Evolutionary conservation across 2,888 invertebrate genomes (phyloP).

Genomic region (Tenodera sinensis): DNA sequence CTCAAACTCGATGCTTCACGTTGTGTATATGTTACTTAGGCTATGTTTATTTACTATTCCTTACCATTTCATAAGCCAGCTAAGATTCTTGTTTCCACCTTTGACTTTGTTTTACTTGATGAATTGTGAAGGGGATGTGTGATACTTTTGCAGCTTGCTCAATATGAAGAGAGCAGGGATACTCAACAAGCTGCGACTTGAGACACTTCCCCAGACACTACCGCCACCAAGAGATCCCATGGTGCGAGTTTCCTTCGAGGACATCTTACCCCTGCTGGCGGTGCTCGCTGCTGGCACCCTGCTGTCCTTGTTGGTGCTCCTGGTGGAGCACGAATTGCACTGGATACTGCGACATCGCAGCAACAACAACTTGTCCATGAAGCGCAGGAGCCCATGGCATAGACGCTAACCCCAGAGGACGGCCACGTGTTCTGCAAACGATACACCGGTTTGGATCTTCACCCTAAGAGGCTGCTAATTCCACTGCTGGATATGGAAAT

Average conservation of each 20-base stretch:
- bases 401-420: not conserved
- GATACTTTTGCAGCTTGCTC: not conserved
- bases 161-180: not conserved
- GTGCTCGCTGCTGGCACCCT: not conserved
- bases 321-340: not conserved
- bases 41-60: too few relatives aligned
- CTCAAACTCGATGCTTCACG: too few relatives aligned
- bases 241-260: not conserved
- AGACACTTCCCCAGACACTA: not conserved
- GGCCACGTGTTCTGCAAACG: too few relatives aligned
- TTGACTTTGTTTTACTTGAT: too few relatives aligned
- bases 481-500: too few relatives aligned
- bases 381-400: not conserved
- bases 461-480: too few relatives aligned
- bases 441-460: too few relatives aligned
- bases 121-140: too few relatives aligned
- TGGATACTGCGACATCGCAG: not conserved
- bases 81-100: too few relatives aligned
- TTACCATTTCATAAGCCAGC: too few relatives aligned
- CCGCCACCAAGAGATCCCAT: not conserved
- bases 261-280: not conserved
- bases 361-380: not conserved
- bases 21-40: too few relatives aligned
- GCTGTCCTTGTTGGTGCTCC: not conserved
- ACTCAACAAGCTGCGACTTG: not conserved